Conservation (phyloP, 2,888 invertebrate species). For the Cataglyphis altisquamis region DNA sequence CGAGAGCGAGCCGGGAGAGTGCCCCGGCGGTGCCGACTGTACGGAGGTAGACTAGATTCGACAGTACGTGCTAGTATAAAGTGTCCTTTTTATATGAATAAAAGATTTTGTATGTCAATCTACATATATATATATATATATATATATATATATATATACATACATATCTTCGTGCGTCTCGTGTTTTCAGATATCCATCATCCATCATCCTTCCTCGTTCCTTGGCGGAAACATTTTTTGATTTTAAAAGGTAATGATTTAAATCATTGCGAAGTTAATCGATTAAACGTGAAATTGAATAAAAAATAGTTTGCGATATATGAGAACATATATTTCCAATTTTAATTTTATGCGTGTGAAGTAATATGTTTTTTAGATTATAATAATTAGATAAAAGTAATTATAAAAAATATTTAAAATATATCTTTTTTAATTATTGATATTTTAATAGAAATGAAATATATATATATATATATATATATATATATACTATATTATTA, state of each 20-base stretch:
- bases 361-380: not conserved
- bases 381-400: not conserved
- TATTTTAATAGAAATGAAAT: not conserved
- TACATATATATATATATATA: not conserved
- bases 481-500: not conserved
- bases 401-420: not conserved
- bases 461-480: too few relatives aligned
- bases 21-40: conserved; percentile 78
- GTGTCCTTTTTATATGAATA: conserved; percentile 85
- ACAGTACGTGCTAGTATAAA: conserved; percentile 84
- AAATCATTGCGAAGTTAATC: not conserved
- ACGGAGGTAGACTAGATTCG: conserved; percentile 80
- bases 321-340: not conserved
- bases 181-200: not conserved
- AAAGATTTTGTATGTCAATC: conserved; percentile 84
- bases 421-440: not conserved
- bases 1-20: conserved; percentile 74
- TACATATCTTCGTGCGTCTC: not conserved
- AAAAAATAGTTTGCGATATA: not conserved
- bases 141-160: not conserved
- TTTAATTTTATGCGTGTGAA: not conserved
- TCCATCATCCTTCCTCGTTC: not conserved
- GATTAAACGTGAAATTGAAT: not conserved
- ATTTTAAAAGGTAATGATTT: not conserved
- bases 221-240: not conserved